Base-by-base conservation (phyloP, 2,888 invertebrate genomes). In the Labia minor region DNA sequence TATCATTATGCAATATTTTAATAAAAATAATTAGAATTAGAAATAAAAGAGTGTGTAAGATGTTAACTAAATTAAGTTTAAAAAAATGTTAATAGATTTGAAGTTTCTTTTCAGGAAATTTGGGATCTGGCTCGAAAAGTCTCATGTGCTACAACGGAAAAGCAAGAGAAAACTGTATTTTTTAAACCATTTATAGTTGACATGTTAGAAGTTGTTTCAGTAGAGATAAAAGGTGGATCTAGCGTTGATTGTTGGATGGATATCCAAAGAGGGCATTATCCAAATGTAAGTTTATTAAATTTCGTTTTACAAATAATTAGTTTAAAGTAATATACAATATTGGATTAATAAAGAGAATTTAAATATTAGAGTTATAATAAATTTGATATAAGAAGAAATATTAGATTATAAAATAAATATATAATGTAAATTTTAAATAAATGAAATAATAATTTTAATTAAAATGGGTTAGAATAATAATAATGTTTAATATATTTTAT, bases 201-300 rank as follows among this genome's bases (percentile, higher is more conserved):
- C 70, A 86, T 86, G 86, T 76, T 87, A 20, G 86, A 86, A 72
- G 84, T 86, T 0, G 82, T 87, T 1, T 83, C 85, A 0, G 86
- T 87, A 0, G 83, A 85, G 19, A 73, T 76, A 20, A 81, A 83
- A 0, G 83, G 81, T 14, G 85, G 86, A 1, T 49, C 49, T 3
- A 83, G 84, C 0, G 82, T 88, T 0, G 85, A 88, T 72, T 87
- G 87, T 76, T 89, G 88, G 87, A 88, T 89, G 88, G 88, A 88
- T 71, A 86, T 88, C 68, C 86, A 86, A 72, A 81, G 81, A 71
- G 88, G 88, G 73, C 79, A 81, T 70, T 88, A 84, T 75, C 89
- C 89, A 21, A 84, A 86, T 72, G 86, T 86, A 74, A 80, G 79
- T 75, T 66, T 18, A 61, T 8, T 62, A n/a, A n/a, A n/a, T n/a